Percentiles rank a stretch among this genome's conserved stretches.
Evolutionary conservation across 2,888 invertebrate genomes (phyloP).

Genomic region (Anthophora plumipes): DNA sequence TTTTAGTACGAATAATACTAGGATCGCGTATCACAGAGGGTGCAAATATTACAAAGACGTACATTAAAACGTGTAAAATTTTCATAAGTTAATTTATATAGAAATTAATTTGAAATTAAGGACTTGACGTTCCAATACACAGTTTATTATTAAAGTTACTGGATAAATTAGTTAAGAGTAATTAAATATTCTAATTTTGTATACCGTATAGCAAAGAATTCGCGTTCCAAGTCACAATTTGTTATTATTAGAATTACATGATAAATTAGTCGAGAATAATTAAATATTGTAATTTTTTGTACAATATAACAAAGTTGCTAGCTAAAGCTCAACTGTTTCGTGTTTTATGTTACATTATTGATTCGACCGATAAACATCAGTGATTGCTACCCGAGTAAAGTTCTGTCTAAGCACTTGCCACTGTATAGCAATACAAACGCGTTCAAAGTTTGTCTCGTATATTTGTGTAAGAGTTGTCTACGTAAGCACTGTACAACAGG

Average conservation of each 20-base stretch:
- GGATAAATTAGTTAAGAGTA: too few relatives aligned
- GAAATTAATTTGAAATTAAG: too few relatives aligned
- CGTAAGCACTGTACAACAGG: conserved; percentile 39
- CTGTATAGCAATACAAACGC: conserved; percentile 33
- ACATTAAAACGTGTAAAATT: too few relatives aligned
- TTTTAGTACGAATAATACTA: too few relatives aligned
- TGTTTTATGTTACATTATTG: conserved; percentile 3
- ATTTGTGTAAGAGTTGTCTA: conserved; percentile 40
- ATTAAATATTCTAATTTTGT: background rate
- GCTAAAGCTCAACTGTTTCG: background rate
- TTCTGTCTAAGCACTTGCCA: conserved; percentile 21
- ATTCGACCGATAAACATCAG: conserved; percentile 30
- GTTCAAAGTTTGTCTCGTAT: conserved; percentile 36
- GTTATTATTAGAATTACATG: too few relatives aligned
- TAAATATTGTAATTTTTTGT: background rate
- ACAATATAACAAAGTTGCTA: background rate
- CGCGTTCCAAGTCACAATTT: too few relatives aligned
- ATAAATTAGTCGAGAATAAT: too few relatives aligned
- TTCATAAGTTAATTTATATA: too few relatives aligned
- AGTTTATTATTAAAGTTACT: too few relatives aligned
- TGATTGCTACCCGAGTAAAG: conserved; percentile 19
- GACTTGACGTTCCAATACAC: too few relatives aligned
- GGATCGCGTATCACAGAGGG: too few relatives aligned
- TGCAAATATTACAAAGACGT: too few relatives aligned
- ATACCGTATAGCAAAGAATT: background rate